Evolutionary conservation across 2,113 vertebrate species (phyloP), one percentile per base, ranked within the genome.

Genomic region (Nyctereutes procyonoides): DNA sequence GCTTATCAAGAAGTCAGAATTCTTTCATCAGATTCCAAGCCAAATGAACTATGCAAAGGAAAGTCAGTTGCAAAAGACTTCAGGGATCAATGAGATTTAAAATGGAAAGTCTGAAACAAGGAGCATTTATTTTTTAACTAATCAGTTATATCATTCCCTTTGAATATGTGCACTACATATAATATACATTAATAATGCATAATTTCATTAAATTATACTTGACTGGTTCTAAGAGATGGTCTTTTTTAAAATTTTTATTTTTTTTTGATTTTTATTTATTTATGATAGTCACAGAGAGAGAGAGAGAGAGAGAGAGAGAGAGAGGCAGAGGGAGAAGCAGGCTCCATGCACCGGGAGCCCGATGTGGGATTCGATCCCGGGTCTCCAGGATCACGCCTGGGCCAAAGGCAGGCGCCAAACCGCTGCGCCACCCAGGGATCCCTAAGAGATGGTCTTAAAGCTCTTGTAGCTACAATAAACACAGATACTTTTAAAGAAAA

Each of bases 1-100:
- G 26, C 22, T 94, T 97, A 88, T 67, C 38, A 65, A 93, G 88
- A 85, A 95, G 53, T 87, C 90, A 83, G 28, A 90, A 94, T 79
- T 55, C 17, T 94, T 92, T 79, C 15, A 73, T 93, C 48, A 91
- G 30, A 88, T 95, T 96, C 60, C 48, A 96, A 96, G 63, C 56
- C 32, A 90, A 94, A 93, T 93, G n/a, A 93, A 62, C 6, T 82
- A 69, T 88, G n/a, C 3, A 71, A 62, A 87, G 5, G 3, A 81
- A 93, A 74, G 28, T 65, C 15, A 51, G 5, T n/a, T 90, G 55
- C 14, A 55, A 53, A 81, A 74, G 16, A 74, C 17, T 82, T 60
- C 12, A 93, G 32, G 77, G 16, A 95, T 62, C 58, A 94, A 22
- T 69, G 53, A 35, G 6, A 32, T 48, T n/a, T 67, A 56, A 88